Conservation (phyloP, 2,888 invertebrate genomes). For the Plagiodera versicolora region DNA sequence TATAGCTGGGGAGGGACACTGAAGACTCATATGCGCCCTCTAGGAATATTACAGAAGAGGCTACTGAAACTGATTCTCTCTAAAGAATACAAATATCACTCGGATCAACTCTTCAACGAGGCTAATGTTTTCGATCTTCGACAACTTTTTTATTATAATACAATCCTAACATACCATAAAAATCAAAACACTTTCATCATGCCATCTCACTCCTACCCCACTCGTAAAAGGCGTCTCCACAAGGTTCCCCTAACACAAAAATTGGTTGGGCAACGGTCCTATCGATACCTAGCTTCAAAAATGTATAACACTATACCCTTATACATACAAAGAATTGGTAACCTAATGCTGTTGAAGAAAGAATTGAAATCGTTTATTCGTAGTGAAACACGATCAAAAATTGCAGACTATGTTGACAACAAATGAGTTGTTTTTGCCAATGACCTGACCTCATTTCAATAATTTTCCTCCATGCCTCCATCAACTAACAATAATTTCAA, state of each 20-base stretch:
- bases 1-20: too few species aligned
- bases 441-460: not conserved
- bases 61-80: not conserved
- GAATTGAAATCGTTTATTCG: not conserved
- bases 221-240: not conserved
- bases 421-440: not conserved
- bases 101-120: not conserved
- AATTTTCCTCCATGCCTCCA: not conserved
- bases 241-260: not conserved
- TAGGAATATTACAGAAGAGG: not conserved
- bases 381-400: not conserved
- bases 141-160: not conserved
- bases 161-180: not conserved
- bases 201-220: not conserved
- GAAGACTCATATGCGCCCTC: not conserved
- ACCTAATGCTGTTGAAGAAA: not conserved
- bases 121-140: not conserved
- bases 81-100: not conserved
- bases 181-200: not conserved
- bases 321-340: not conserved
- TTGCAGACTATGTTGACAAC: conserved; percentile 1
- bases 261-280: not conserved
- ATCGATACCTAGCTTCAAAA: not conserved
- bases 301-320: not conserved
- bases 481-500: not conserved